Base-by-base conservation (phyloP, 1,140 invertebrate species). In the Druon quercuslanigerum region DNA sequence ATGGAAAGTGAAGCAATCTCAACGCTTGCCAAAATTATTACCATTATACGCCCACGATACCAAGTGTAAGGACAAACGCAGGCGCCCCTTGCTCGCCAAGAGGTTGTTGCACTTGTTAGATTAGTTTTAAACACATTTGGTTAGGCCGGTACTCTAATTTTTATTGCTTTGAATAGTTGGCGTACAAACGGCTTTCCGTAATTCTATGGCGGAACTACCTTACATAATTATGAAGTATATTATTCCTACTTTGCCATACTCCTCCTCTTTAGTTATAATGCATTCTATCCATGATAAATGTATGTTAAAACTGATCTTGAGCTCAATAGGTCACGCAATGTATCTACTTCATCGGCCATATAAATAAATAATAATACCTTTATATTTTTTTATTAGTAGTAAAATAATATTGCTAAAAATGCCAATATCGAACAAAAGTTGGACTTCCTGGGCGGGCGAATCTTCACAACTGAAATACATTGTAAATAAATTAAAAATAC, bases 1-100 rank as follows among this genome's bases (percentile, higher is more conserved):
- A 88, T 87, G 82, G 83, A 86, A 87, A 84, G 81, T 84, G 81
- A 85, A 83, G 80, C 83, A 86, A 86, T 86, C 82, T 83, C 82
- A 77, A 82, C 79, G 80, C 84, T 85, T 84, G 77, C 80, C 60
- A 74, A 77, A 84, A 82, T 85, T 81, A 85, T 87, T 85, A 85
- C 84, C 79, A 83, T 85, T 83, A 85, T 84, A 74, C 76, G 74
- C 50, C 72, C 74, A 57, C 74, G 74, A 72, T 79, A 77, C 75
- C 78, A 77, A 76, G 78, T 70, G 19, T n/a, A 73, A 51, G 71
- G 50, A 72, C 78, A 52, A 79, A 77, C 79, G 78, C 79, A 74
- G 79, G 60, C 77, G 79, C 74, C 71, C 77, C 79, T 81, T 82
- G 75, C 73, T 71, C 79, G 77, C 74, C 72, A 77, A 79, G 73